A percentile compares a stretch with the other conserved stretches of the same genome.
Conservation (phyloP, 1,140 invertebrate species). For the Nautilus pompilius region DNA sequence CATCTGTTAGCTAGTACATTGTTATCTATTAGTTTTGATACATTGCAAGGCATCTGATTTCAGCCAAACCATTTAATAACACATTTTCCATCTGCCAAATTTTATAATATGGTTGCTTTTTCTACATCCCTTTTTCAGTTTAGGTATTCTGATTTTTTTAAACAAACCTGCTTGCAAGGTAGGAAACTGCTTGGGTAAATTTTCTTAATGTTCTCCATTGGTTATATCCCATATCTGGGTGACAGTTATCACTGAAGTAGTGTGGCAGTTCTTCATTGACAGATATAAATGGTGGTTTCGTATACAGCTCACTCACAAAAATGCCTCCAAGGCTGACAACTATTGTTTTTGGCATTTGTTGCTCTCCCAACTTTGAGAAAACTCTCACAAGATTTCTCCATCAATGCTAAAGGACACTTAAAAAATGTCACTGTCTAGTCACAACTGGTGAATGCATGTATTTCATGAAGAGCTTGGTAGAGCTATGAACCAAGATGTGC, state of each 20-base stretch:
- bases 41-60: background rate
- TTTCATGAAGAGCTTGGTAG: conserved; percentile 6
- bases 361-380: background rate
- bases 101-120: background rate
- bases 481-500: background rate
- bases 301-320: conserved; percentile 6
- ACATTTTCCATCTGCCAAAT: background rate
- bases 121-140: conserved; percentile 1
- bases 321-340: background rate
- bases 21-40: no score
- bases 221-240: no score
- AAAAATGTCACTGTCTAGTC: conserved; percentile 12
- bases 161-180: background rate
- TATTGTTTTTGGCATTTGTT: background rate
- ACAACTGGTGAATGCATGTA: conserved; percentile 14
- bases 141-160: background rate
- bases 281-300: background rate
- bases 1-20: no score
- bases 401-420: background rate
- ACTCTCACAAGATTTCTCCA: background rate
- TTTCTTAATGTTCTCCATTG: no score
- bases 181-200: conserved; percentile 9
- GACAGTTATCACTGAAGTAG: no score
- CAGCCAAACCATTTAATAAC: conserved; percentile 5
- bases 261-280: no score